These are phyloP conservation scores for Galemys pyrenaicus DNA, from an alignment of 2,113 vertebrate species.

Conservation along the genomic window DNA sequence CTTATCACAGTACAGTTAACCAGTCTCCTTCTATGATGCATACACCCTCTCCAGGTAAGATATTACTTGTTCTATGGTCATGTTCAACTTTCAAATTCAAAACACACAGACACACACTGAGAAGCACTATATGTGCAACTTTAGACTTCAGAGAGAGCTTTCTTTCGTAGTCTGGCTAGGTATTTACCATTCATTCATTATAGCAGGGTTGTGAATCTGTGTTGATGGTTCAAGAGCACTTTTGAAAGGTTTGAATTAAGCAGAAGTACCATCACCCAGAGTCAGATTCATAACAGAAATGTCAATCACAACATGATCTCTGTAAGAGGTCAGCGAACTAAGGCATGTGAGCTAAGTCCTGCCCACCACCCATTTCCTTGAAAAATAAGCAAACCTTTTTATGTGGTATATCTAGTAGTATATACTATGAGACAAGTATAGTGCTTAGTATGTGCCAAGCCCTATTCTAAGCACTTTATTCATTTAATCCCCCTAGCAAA, in stretches of 20 bases:
- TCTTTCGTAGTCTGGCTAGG: background rate
- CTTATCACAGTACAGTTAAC: conserved; percentile 94
- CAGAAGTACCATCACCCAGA: background rate
- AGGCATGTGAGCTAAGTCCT: background rate
- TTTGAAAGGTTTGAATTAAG: conserved; percentile 20
- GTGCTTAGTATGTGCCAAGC: conserved; percentile 21
- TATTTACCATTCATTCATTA: conserved; percentile 6
- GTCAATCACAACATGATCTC: background rate
- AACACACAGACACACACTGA: background rate
- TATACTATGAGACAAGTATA: background rate
- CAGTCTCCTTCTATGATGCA: conserved; percentile 98
- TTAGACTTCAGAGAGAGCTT: background rate
- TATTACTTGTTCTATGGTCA: background rate
- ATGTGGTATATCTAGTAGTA: background rate
- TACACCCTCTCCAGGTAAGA: conserved; percentile 96
- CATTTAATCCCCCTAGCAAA: conserved; percentile 52
- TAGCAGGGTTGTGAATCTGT: background rate
- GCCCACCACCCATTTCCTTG: background rate
- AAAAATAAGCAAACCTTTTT: background rate
- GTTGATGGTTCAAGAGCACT: background rate
- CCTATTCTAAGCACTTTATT: conserved; percentile 11
- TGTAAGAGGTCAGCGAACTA: background rate
- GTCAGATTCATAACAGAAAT: background rate
- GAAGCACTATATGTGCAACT: background rate
- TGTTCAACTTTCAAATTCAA: background rate